Percentiles rank a stretch among this genome's conserved stretches.
phyloP scores from a whole-genome alignment of 2,113 vertebrate genomes.

The Corythornis vintsioides region DNA sequence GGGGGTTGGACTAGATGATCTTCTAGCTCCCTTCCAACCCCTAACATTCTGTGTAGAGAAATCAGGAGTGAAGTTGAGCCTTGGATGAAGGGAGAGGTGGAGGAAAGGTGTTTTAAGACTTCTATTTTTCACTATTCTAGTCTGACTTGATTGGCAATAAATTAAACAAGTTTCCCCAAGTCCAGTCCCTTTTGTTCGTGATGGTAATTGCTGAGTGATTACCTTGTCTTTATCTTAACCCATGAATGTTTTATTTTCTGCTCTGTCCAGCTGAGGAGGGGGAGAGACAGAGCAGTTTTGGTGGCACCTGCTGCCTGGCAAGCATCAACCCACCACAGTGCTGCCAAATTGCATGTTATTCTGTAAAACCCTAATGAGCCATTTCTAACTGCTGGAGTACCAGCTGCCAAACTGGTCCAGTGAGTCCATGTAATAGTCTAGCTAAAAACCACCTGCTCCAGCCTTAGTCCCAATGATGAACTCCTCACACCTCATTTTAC shows the following conservation, averaged over 20 bases:
- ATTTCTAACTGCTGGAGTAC: neutral
- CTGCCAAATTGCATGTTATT: neutral
- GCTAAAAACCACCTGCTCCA: neutral
- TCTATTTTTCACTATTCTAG: neutral
- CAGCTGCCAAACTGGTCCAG: neutral
- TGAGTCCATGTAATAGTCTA: neutral
- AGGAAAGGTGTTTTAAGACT: neutral
- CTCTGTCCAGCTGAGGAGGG: neutral
- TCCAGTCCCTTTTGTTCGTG: neutral
- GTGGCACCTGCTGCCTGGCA: neutral
- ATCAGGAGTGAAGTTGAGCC: neutral
- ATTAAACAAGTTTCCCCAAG: neutral
- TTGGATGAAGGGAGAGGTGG: neutral
- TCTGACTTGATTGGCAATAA: neutral
- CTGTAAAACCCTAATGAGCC: neutral
- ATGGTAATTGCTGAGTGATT: neutral
- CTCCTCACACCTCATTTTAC: neutral
- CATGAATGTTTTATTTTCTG: neutral
- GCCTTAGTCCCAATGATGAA: neutral
- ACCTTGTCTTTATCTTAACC: neutral
- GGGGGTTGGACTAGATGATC: no score
- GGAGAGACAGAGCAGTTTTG: neutral
- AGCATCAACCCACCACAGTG: neutral
- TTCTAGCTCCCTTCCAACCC: no score
- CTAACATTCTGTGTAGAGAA: neutral